These are phyloP conservation scores for Calliphora vomitoria DNA, from an alignment of 2,888 invertebrate genomes.

Conservation along the genomic window DNA sequence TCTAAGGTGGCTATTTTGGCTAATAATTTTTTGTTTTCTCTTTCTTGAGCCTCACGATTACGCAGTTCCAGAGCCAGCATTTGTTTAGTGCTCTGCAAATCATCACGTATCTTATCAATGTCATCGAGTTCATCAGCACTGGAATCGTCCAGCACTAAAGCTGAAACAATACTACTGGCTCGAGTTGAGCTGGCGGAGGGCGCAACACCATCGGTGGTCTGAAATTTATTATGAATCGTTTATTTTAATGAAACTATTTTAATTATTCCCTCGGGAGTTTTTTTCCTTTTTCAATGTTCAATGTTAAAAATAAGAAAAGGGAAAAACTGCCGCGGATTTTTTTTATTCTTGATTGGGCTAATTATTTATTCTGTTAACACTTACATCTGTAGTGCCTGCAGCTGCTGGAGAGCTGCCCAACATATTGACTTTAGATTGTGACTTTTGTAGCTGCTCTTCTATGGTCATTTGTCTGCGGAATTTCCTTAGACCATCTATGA, in stretches of 20 bases:
- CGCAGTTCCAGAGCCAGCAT: slow-evolving; percentile 93
- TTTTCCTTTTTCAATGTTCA: no score
- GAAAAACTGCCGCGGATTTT: no score
- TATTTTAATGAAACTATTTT: neutral
- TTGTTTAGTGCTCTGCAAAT: slow-evolving; percentile 96
- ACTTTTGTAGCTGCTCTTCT: slow-evolving; percentile 94
- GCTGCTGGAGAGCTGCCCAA: slow-evolving; percentile 71
- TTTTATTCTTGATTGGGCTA: no score
- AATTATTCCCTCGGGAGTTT: no score
- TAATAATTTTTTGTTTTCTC: slow-evolving; percentile 93
- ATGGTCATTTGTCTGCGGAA: slow-evolving; percentile 95
- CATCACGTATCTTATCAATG: slow-evolving; percentile 95
- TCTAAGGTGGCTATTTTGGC: slow-evolving; percentile 92
- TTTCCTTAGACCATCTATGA: slow-evolving; percentile 92
- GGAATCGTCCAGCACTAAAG: slow-evolving; percentile 86
- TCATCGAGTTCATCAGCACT: slow-evolving; percentile 95
- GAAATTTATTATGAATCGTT: slow-evolving; percentile 1
- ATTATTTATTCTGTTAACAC: no score
- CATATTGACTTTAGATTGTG: slow-evolving; percentile 88
- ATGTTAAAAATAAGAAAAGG: no score
- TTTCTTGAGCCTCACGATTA: slow-evolving; percentile 93
- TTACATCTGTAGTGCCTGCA: slow-evolving; percentile 48
- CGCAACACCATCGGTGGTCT: slow-evolving; percentile 72
- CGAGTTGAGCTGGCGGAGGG: slow-evolving; percentile 53
- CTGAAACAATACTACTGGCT: slow-evolving; percentile 78